Conservation (phyloP, 2,888 invertebrate genomes). For the Hartigia nigra region DNA sequence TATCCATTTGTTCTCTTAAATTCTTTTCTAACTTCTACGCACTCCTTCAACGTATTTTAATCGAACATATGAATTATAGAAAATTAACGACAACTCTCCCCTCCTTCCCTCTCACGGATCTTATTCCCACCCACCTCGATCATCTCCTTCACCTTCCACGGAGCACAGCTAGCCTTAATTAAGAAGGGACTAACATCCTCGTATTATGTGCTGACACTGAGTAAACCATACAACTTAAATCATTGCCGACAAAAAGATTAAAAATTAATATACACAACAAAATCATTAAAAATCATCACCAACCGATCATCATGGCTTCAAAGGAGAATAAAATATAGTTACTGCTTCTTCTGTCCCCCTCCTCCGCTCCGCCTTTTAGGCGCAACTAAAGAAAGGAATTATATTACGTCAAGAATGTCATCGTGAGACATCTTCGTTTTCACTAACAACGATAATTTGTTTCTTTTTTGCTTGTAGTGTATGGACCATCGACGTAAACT, state of each 20-base stretch:
- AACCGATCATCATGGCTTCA: conserved; percentile 47
- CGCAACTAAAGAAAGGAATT: conserved; percentile 55
- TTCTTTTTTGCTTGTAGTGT: conserved; percentile 52
- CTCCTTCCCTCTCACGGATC: conserved; percentile 16
- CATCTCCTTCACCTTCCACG: conserved; percentile 49
- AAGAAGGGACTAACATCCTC: conserved; percentile 61
- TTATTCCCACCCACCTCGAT: conserved; percentile 46
- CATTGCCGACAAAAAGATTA: conserved; percentile 41
- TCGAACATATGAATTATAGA: background rate
- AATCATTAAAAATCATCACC: conserved; percentile 55
- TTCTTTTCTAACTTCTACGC: background rate
- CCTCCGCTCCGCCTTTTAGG: conserved; percentile 40
- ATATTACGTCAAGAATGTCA: conserved; percentile 55
- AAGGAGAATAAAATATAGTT: conserved; percentile 48
- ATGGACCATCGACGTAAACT: conserved; percentile 64
- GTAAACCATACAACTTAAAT: conserved; percentile 61
- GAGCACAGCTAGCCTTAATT: conserved; percentile 58
- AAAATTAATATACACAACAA: conserved; percentile 61
- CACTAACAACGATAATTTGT: conserved; percentile 60
- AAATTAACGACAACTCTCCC: background rate
- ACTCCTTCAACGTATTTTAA: background rate
- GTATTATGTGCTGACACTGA: conserved; percentile 63
- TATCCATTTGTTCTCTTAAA: background rate
- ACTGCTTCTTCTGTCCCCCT: conserved; percentile 21
- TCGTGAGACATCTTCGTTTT: conserved; percentile 47